Evolutionary conservation across 1,140 invertebrate species (phyloP).

Genomic region (Drosophila triauraria): DNA sequence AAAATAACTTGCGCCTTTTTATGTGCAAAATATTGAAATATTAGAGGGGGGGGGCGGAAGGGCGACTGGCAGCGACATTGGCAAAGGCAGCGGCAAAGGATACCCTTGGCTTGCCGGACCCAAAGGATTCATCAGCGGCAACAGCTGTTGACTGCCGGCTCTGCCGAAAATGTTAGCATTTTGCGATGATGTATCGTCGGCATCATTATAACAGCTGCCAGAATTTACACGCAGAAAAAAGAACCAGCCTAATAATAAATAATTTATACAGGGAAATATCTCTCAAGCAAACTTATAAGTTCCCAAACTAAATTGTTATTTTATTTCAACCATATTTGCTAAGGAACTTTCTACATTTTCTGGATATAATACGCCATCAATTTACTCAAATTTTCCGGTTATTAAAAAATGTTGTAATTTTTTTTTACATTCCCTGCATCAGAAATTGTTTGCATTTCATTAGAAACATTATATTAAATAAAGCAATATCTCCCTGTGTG

Average conservation of each 20-base stretch:
- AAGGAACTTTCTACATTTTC: too few species aligned
- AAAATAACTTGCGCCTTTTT: constrained; percentile 83
- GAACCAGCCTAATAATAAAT: too few species aligned
- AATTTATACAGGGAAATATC: not conserved
- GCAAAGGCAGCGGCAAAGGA: constrained; percentile 42
- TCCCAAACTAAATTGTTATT: too few species aligned
- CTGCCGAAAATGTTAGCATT: constrained; percentile 81
- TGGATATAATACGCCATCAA: too few species aligned
- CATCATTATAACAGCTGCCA: constrained; percentile 82
- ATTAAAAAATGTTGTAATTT: too few species aligned
- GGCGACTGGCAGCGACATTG: constrained; percentile 4
- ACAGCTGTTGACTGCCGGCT: constrained; percentile 73
- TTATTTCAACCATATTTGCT: too few species aligned
- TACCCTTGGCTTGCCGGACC: constrained; percentile 60
- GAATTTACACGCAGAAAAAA: constrained; percentile 20
- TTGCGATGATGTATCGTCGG: constrained; percentile 82
- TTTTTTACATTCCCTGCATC: too few species aligned
- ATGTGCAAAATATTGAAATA: constrained; percentile 81
- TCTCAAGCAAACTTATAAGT: too few species aligned
- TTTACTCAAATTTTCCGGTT: too few species aligned
- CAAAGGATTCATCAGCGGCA: constrained; percentile 83
- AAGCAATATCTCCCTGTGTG: constrained; percentile 17
- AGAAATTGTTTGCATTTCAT: not conserved
- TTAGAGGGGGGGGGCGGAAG: constrained; percentile 37
- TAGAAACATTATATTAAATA: too few species aligned